These are phyloP conservation scores for Trichonephila clavipes DNA, from an alignment of 1,140 invertebrate species.

Conservation along the genomic window DNA sequence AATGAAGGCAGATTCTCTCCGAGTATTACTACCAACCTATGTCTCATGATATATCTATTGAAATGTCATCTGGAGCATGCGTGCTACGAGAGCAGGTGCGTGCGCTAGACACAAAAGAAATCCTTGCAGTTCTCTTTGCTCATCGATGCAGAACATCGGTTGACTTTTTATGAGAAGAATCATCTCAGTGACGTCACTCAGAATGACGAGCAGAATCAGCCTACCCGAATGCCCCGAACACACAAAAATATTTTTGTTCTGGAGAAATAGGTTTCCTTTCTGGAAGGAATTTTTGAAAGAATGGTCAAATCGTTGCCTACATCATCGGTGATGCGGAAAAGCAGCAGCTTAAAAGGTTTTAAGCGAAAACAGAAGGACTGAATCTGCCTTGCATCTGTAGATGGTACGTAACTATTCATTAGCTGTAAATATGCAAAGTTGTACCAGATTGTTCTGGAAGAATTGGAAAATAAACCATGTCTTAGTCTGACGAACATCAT, in stretches of 20 bases:
- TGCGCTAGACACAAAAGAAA: background rate
- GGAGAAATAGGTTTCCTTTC: background rate
- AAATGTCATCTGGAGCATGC: constrained; percentile 27
- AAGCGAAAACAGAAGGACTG: background rate
- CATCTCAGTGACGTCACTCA: background rate
- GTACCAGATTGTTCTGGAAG: background rate
- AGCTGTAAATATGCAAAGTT: background rate
- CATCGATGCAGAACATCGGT: background rate
- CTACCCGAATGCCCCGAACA: background rate
- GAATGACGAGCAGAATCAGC: background rate
- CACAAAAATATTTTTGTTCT: constrained; percentile 5
- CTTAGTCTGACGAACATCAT: background rate
- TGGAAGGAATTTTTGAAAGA: background rate
- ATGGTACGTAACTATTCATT: background rate
- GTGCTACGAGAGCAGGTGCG: background rate
- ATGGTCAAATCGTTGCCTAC: constrained; percentile 33
- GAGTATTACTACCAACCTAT: background rate
- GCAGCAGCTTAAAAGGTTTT: background rate
- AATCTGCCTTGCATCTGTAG: background rate
- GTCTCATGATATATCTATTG: background rate
- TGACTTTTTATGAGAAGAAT: background rate
- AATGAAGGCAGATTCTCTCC: background rate
- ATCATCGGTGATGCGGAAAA: background rate
- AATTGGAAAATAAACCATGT: background rate
- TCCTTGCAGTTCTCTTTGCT: constrained; percentile 9